These are phyloP conservation scores for Zaprionus obscuricornis DNA, from an alignment of 2,888 invertebrate genomes.

Conservation along the genomic window DNA sequence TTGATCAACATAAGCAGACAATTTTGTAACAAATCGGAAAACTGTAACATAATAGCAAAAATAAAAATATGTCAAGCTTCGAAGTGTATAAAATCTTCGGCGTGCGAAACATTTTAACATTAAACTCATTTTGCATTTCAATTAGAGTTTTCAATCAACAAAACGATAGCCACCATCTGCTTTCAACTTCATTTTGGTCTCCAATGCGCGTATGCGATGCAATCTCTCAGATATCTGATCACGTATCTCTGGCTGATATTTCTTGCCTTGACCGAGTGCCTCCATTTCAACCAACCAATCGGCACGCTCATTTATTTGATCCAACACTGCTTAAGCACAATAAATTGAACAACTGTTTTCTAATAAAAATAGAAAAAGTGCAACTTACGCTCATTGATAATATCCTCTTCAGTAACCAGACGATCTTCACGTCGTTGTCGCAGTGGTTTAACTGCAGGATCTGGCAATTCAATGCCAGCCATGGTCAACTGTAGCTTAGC, in stretches of 20 bases:
- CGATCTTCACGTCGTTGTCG: conserved; percentile 55
- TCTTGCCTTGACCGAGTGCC: conserved; percentile 88
- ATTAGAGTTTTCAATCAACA: conserved; percentile 63
- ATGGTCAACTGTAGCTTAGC: conserved; percentile 80
- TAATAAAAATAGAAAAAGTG: too few relatives aligned
- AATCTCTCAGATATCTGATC: conserved; percentile 90
- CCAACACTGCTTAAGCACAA: conserved; percentile 86
- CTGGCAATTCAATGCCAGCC: conserved; percentile 80
- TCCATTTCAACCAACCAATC: conserved; percentile 93
- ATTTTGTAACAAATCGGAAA: conserved; percentile 17
- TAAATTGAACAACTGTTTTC: not conserved
- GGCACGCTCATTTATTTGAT: conserved; percentile 90
- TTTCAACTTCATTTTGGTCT: conserved; percentile 75
- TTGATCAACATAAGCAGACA: not conserved
- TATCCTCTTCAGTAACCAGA: conserved; percentile 68
- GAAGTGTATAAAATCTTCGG: too few relatives aligned
- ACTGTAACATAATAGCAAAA: too few relatives aligned
- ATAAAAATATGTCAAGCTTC: too few relatives aligned
- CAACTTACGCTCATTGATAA: conserved; percentile 81
- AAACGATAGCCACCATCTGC: conserved; percentile 71
- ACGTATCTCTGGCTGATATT: conserved; percentile 88
- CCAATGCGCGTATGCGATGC: conserved; percentile 86
- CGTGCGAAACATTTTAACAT: conserved; percentile 29
- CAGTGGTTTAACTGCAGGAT: conserved; percentile 73
- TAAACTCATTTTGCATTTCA: too few relatives aligned